Conservation (phyloP, 2,888 invertebrate genomes). For the Orchesella flavescens region DNA sequence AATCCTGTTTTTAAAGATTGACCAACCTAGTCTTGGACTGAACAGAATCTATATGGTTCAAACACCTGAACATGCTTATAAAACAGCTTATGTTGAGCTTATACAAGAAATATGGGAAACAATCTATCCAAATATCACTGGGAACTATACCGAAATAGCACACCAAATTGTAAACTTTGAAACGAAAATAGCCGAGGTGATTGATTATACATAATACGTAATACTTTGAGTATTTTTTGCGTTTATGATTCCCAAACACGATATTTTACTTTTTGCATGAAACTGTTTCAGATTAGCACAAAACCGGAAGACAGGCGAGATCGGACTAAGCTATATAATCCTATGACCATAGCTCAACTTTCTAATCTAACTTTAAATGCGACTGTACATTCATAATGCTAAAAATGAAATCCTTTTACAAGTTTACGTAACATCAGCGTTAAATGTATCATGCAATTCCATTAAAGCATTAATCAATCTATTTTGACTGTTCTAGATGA, state of each 20-base stretch:
- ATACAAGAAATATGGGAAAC: constrained; percentile 64
- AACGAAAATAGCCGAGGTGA: constrained; percentile 79
- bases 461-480: no score
- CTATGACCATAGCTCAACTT: constrained; percentile 85
- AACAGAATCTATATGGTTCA: constrained; percentile 62
- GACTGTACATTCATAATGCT: constrained; percentile 20
- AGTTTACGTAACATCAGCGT: no score
- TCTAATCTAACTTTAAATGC: constrained; percentile 74
- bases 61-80: constrained; percentile 49
- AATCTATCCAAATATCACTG: constrained; percentile 47
- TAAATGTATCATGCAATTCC: no score
- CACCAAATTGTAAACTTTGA: constrained; percentile 80
- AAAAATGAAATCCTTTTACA: constrained; percentile 11
- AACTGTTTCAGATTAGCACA: constrained; percentile 81
- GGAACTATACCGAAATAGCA: constrained; percentile 76
- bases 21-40: constrained; percentile 65
- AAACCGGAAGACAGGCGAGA: constrained; percentile 92
- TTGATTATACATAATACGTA: neutral
- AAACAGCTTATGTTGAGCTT: constrained; percentile 64
- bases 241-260: neutral
- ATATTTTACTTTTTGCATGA: neutral
- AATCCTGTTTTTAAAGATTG: no score
- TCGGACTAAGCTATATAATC: constrained; percentile 90
- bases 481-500: constrained; percentile 35
- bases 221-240: neutral